Evolutionary conservation across 1,140 invertebrate species (phyloP).

Genomic region (Daktulosphaira vitifoliae): DNA sequence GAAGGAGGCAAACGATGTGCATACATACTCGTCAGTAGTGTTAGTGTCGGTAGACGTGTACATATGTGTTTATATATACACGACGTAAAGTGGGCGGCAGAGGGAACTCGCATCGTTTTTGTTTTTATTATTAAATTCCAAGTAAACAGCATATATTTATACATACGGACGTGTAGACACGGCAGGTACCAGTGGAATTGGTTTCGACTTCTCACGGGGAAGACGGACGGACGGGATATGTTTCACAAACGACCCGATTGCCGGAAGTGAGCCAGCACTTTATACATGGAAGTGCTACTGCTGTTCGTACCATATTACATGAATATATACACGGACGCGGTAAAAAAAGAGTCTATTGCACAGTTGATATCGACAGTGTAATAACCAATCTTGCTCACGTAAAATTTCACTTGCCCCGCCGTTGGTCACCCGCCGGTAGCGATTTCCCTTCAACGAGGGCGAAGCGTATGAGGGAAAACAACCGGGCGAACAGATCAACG

Average conservation of each 20-base stretch:
- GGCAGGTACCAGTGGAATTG: too few relatives aligned
- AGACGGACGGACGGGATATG: too few relatives aligned
- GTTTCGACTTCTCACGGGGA: too few relatives aligned
- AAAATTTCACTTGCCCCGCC: background rate
- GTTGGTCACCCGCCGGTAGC: background rate
- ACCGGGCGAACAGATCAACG: too few relatives aligned
- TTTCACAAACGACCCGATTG: constrained; percentile 7
- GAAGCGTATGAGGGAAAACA: background rate
- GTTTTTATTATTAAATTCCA: background rate
- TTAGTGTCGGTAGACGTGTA: too few relatives aligned
- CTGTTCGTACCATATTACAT: background rate
- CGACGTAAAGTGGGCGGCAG: too few relatives aligned
- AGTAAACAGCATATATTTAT: background rate
- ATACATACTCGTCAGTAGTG: too few relatives aligned
- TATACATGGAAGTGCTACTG: background rate
- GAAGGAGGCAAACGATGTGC: too few relatives aligned
- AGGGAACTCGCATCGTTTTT: background rate
- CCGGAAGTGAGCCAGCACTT: background rate
- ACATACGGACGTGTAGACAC: too few relatives aligned
- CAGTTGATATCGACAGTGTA: background rate
- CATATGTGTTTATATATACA: too few relatives aligned
- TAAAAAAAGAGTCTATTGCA: constrained; percentile 13
- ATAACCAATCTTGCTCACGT: background rate
- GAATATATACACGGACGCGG: background rate
- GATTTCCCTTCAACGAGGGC: background rate